phyloP scores from a whole-genome alignment of 2,113 vertebrate species.

The Galemys pyrenaicus region DNA sequence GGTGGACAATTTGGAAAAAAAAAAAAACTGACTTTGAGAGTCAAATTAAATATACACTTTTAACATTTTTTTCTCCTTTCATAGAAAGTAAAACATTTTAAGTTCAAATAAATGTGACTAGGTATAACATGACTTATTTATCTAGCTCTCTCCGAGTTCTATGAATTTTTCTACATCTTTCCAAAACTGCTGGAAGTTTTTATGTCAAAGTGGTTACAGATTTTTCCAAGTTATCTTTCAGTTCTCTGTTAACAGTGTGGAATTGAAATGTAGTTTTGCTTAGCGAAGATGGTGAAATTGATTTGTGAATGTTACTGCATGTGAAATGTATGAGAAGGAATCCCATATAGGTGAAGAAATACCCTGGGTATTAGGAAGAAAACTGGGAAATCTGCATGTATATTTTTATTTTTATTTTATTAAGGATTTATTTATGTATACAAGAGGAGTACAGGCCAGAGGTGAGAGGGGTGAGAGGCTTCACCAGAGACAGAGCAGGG shows the following conservation, averaged over 20 bases:
- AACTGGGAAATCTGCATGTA: background rate
- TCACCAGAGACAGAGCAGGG: no score
- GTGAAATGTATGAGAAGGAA: background rate
- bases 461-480: no score
- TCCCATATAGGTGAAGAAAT: background rate
- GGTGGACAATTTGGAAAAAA: background rate
- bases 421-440: no score
- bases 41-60: background rate
- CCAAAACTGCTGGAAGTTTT: background rate
- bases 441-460: no score
- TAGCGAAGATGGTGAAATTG: background rate
- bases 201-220: background rate
- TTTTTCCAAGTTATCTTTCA: conserved; percentile 19
- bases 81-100: background rate
- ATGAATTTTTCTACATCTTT: background rate
- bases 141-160: background rate
- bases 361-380: background rate
- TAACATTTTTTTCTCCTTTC: background rate
- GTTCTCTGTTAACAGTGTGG: background rate
- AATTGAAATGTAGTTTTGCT: conserved; percentile 26
- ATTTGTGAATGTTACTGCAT: background rate
- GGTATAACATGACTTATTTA: background rate
- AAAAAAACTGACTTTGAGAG: background rate
- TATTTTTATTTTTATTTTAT: no score
- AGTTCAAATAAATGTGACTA: conserved; percentile 4